phyloP scores from a whole-genome alignment of 2,888 invertebrate species.

The Yponomeuta cagnagella region DNA sequence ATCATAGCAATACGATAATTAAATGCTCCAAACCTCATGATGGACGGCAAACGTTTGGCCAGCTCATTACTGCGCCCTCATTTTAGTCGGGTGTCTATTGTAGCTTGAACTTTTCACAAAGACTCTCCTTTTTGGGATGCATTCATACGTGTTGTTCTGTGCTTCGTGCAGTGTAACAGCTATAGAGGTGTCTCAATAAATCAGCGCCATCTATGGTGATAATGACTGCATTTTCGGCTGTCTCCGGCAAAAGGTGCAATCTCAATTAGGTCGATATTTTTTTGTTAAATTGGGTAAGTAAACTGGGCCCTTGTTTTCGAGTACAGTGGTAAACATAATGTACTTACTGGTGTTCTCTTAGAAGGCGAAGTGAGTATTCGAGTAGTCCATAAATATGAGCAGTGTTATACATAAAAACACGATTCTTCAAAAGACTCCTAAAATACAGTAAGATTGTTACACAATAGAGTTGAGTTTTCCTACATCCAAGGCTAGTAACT shows the following conservation, averaged over 20 bases:
- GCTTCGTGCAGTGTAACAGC: not conserved
- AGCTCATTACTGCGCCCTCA: conserved; percentile 39
- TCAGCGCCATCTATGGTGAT: conserved; percentile 63
- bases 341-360: too few species aligned
- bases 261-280: conserved; percentile 70
- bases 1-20: not conserved
- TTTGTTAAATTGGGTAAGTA: conserved; percentile 62
- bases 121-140: not conserved
- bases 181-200: conserved; percentile 60
- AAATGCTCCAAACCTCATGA: conserved; percentile 14
- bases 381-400: too few species aligned
- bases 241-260: conserved; percentile 56
- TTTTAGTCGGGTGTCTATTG: conserved; percentile 53
- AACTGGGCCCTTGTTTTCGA: conserved; percentile 43
- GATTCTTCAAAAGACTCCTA: too few species aligned
- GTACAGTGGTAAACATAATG: conserved; percentile 32
- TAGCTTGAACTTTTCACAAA: not conserved
- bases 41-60: conserved; percentile 11
- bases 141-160: not conserved
- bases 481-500: too few species aligned
- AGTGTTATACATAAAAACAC: too few species aligned
- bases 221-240: conserved; percentile 64
- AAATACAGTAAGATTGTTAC: too few species aligned
- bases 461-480: too few species aligned
- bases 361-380: too few species aligned